Conservation (phyloP, 2,797 vertebrate species). For the Mormyrops attenuatus region DNA sequence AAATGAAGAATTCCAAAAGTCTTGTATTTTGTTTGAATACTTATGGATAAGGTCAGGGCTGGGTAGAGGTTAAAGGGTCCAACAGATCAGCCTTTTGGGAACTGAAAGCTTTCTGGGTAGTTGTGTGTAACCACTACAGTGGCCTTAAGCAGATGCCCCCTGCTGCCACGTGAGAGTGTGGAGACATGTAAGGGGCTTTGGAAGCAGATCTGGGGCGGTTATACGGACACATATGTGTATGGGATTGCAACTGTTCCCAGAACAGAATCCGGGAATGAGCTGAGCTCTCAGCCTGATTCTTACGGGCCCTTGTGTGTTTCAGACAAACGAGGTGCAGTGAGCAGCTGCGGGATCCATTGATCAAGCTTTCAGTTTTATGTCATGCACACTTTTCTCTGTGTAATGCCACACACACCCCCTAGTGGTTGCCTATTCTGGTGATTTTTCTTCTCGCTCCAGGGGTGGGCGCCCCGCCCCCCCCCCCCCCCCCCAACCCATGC, state of each 20-base stretch:
- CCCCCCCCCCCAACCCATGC: too few species aligned
- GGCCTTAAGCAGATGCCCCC: neutral
- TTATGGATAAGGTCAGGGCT: neutral
- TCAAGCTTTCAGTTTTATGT: constrained; percentile 67
- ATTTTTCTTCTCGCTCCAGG: neutral
- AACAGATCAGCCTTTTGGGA: neutral
- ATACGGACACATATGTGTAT: neutral
- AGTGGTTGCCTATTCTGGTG: neutral
- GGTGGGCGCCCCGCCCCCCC: too few species aligned
- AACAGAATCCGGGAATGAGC: neutral
- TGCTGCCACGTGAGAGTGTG: neutral
- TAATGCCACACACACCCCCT: neutral
- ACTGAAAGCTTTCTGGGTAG: neutral
- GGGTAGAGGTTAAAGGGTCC: neutral
- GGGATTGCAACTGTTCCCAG: neutral
- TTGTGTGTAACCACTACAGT: neutral
- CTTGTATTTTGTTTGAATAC: neutral
- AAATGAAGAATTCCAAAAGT: neutral
- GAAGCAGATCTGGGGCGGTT: neutral
- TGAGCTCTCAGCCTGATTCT: neutral
- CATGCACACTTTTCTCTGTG: constrained; percentile 44
- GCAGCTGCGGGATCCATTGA: constrained; percentile 61
- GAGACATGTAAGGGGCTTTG: neutral
- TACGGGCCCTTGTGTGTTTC: neutral
- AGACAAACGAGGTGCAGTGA: constrained; percentile 43